Evolutionary conservation across 2,113 vertebrate genomes (phyloP), one percentile per base, ranked within the genome.

Genomic region (Microcebus jonahi): DNA sequence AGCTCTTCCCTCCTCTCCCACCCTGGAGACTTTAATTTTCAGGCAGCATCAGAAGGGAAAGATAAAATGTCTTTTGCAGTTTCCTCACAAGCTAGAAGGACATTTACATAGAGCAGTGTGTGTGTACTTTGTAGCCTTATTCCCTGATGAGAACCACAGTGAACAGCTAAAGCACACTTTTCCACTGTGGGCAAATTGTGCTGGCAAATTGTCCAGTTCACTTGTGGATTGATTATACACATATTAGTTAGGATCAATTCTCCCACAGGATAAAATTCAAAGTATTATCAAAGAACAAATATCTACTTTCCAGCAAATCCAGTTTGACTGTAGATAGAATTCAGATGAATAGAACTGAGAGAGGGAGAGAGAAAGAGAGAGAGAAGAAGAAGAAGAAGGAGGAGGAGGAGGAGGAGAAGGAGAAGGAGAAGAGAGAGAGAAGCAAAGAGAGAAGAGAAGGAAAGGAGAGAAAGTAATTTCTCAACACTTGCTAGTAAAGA

Each of bases 101-200:
- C 15, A 97, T 97, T 97, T 97, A 95, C 97, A 94, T 96, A 95
- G 95, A 97, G n/a, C n/a, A 83, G 91, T 96, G 68, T 36, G 31
- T 89, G 25, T 90, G 11, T 92, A 89, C 68, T 71, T 50, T 95
- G 48, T 94, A 91, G 85, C 53, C 59, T 84, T 53, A 29, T 68
- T 97, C 59, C 96, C 89, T 70, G 48, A 42, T 85, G 87, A 96
- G 79, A 96, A 84, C 77, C 91, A 90, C 82, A 93, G 88, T 45
- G 97, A 97, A 98, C 91, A 98, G 93, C 91, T 96, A 96, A 83
- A 91, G 82, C 67, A 6, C 67, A 77, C 67, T 95, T 95, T 98
- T 98, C 84, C 71, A 94, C 70, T 87, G 50, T 76, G 96, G 55
- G 93, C 77, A 87, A 92, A 88, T 77, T 59, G 81, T 5, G 29